Percentiles rank a stretch among this genome's conserved stretches.
Conservation (phyloP, 37 sponge, comb jelly and placozoan genomes). For the Dysidea cf. avara region DNA sequence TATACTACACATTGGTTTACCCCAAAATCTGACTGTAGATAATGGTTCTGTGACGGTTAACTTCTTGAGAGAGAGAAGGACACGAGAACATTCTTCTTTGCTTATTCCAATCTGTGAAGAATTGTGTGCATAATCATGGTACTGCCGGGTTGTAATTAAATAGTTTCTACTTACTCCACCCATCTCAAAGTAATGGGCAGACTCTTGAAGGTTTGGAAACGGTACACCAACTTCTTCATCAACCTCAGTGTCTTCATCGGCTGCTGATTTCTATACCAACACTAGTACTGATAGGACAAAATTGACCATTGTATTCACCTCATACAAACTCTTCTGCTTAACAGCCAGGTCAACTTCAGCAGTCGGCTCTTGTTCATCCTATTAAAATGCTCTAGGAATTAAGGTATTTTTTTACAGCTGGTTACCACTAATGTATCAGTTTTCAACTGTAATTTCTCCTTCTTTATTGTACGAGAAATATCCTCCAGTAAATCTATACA, state of each 20-base stretch:
- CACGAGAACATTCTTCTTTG: constrained; percentile 74
- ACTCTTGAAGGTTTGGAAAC: constrained; percentile 87
- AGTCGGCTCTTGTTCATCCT: constrained; percentile 74
- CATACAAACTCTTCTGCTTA: constrained; percentile 78
- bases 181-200: constrained; percentile 76
- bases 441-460: constrained; percentile 26
- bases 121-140: background rate
- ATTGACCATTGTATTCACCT: constrained; percentile 35
- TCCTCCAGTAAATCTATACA: constrained; percentile 68
- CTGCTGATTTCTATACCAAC: constrained; percentile 30
- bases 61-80: constrained; percentile 89
- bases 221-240: constrained; percentile 91
- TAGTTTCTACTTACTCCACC: constrained; percentile 75
- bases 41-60: constrained; percentile 72
- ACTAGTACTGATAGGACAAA: background rate
- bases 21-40: constrained; percentile 90
- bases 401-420: background rate
- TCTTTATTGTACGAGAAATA: constrained; percentile 68
- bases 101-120: constrained; percentile 77
- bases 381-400: background rate
- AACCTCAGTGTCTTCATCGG: constrained; percentile 64
- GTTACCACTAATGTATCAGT: constrained; percentile 60
- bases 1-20: constrained; percentile 39
- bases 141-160: background rate
- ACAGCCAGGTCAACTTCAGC: constrained; percentile 66